Conservation (phyloP, 2,797 vertebrate genomes). For the Meda fulgida region DNA sequence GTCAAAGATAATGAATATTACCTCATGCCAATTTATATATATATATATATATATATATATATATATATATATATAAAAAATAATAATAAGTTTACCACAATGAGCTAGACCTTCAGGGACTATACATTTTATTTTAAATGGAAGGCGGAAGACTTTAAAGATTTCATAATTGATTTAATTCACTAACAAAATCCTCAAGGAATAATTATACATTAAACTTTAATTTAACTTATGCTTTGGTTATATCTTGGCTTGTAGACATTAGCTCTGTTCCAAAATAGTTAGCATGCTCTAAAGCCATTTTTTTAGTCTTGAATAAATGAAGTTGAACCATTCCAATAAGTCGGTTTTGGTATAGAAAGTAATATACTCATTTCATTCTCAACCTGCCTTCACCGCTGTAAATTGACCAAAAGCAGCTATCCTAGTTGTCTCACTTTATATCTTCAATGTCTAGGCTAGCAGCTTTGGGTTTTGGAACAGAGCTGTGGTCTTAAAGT, state of each 20-base stretch:
- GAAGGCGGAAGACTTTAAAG: not conserved
- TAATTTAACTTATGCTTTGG: not conserved
- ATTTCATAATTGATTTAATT: not conserved
- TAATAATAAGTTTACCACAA: no score
- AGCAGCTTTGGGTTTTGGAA: not conserved
- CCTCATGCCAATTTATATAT: not conserved
- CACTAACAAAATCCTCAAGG: not conserved
- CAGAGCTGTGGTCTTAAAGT: not conserved
- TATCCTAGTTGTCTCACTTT: no score
- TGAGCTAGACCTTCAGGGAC: not conserved
- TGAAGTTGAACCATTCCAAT: not conserved
- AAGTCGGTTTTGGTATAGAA: not conserved
- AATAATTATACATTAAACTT: conserved; percentile 1
- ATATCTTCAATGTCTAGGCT: not conserved
- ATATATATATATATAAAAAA: no score
- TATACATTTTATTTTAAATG: not conserved
- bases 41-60: no score
- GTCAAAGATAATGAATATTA: not conserved
- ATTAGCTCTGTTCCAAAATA: not conserved
- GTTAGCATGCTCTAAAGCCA: not conserved
- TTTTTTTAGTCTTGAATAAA: not conserved
- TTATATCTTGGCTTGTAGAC: not conserved
- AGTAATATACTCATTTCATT: not conserved
- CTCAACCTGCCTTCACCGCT: no score
- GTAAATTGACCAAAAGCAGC: not conserved